Evolutionary conservation across 2,113 vertebrate genomes (phyloP).

Genomic region (Vombatus ursinus): DNA sequence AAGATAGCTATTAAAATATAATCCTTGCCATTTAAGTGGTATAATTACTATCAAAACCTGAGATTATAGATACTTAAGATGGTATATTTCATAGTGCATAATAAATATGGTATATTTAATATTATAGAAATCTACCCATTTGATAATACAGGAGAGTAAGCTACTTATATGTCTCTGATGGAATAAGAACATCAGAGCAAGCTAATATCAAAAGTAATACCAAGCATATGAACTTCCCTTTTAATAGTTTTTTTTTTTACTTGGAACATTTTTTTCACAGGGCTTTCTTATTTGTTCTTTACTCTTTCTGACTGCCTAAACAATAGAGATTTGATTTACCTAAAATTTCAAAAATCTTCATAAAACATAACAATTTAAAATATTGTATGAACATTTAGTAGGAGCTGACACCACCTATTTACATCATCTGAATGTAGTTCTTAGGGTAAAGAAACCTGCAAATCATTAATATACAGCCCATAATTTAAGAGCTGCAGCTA

Average conservation of each 20-base stretch:
- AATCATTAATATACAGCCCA: conserved; percentile 40
- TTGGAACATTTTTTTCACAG: conserved; percentile 38
- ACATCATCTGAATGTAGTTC: conserved; percentile 45
- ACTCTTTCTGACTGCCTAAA: conserved; percentile 41
- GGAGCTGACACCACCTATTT: conserved; percentile 45
- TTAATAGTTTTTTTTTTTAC: conserved; percentile 24
- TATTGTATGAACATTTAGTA: conserved; percentile 11
- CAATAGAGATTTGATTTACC: conserved; percentile 41
- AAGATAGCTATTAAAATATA: conserved; percentile 59
- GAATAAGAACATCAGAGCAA: neutral
- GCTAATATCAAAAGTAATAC: conserved; percentile 52
- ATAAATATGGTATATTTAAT: conserved; percentile 34
- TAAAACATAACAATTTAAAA: conserved; percentile 45
- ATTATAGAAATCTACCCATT: neutral
- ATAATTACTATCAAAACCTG: conserved; percentile 29
- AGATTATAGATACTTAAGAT: conserved; percentile 42
- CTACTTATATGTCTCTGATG: neutral
- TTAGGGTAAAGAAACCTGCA: conserved; percentile 38
- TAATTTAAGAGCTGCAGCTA: conserved; percentile 65
- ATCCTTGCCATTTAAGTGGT: conserved; percentile 54
- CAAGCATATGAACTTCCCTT: neutral
- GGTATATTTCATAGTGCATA: conserved; percentile 25
- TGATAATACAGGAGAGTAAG: conserved; percentile 18
- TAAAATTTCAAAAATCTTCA: conserved; percentile 48
- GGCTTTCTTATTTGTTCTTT: conserved; percentile 35